Conservation (phyloP, 35 echinoderm and acorn worm genomes). For the Ptychodera flava region DNA sequence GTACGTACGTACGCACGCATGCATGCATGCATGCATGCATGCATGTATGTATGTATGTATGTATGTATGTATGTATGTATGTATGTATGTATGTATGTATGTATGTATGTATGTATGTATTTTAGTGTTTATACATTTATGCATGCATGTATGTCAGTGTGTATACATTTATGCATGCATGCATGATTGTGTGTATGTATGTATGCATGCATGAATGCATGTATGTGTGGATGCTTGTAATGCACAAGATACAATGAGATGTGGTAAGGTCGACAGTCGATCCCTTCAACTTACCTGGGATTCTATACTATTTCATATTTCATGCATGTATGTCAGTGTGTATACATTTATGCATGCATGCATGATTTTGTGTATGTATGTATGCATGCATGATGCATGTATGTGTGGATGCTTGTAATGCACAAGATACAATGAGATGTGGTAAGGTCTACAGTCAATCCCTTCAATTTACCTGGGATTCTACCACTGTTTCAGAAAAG, state of each 20-base stretch:
- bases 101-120: neutral
- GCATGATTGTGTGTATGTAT: neutral
- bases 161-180: neutral
- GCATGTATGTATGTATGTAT: neutral
- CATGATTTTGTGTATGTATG: neutral
- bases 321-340: no score
- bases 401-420: neutral
- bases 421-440: no score
- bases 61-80: neutral
- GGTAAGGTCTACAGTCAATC: no score
- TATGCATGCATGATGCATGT: neutral
- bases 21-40: neutral
- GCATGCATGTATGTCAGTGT: neutral
- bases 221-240: neutral
- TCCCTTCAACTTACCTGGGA: no score
- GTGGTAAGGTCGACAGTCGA: no score
- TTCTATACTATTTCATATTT: no score
- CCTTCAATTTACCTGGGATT: no score
- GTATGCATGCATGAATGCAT: neutral
- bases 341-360: no score
- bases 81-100: neutral
- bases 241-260: no score
- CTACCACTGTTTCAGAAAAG: conserved; percentile 27
- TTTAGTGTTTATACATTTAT: neutral
- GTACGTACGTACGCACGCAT: neutral